Conservation (phyloP, 2,888 invertebrate genomes). For the Syritta pipiens region DNA sequence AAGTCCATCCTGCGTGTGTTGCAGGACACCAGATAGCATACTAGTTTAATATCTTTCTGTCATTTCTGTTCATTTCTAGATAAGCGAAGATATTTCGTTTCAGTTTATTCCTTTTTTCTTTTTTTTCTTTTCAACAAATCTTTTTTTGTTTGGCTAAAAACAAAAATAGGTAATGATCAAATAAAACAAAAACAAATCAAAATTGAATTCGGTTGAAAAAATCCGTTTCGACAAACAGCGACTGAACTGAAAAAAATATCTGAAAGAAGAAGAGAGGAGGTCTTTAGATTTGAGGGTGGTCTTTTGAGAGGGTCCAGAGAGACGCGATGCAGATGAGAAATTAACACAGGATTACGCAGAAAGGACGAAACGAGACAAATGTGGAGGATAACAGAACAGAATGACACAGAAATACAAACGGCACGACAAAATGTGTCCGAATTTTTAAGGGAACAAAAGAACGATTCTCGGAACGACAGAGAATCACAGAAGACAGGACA, state of each 20-base stretch:
- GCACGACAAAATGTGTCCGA: no score
- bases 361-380: no score
- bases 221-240: conserved; percentile 8
- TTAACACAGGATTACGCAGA: no score
- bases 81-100: conserved; percentile 48
- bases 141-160: conserved; percentile 24
- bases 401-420: no score
- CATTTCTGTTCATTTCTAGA: conserved; percentile 65
- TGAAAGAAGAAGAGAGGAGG: conserved; percentile 38
- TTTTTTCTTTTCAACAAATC: conserved; percentile 2
- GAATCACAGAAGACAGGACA: conserved; percentile 12
- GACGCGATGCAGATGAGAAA: no score
- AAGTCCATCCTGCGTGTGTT: conserved; percentile 38
- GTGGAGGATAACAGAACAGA: no score
- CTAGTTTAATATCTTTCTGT: conserved; percentile 50
- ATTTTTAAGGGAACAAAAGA: neutral
- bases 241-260: conserved; percentile 41
- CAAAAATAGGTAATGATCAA: conserved; percentile 14
- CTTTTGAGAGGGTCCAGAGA: no score
- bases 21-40: conserved; percentile 53
- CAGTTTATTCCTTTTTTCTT: conserved; percentile 39
- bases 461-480: neutral
- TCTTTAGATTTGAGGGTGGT: neutral
- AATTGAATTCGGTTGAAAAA: conserved; percentile 28
- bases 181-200: conserved; percentile 43